phyloP scores from a whole-genome alignment of 2,797 vertebrate genomes.

The Antrozous pallidus region DNA sequence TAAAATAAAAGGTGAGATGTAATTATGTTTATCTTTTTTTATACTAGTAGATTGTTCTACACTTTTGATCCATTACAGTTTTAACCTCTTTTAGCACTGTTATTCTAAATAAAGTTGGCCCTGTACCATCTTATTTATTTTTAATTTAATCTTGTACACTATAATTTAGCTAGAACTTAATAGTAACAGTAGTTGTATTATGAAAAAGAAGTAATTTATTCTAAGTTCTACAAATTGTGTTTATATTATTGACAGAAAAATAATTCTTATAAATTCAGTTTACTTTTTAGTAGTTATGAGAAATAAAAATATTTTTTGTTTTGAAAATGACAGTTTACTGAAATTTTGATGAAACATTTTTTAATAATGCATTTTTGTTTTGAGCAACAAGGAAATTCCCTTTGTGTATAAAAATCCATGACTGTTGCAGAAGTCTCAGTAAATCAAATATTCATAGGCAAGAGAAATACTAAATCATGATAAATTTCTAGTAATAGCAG shows the following conservation, averaged over 20 bases:
- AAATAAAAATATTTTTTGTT: not conserved
- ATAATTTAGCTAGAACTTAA: not conserved
- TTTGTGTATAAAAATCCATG: not conserved
- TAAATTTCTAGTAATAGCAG: not conserved
- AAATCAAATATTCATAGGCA: not conserved
- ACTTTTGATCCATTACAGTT: too few species aligned
- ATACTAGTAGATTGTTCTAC: too few species aligned
- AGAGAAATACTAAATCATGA: not conserved
- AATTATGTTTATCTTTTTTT: too few species aligned
- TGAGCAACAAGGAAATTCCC: not conserved
- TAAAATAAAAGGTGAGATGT: too few species aligned
- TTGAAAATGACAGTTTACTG: not conserved
- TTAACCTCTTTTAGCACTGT: too few species aligned
- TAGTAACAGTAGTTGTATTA: not conserved
- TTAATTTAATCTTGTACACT: not conserved
- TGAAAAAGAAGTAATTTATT: slow-evolving; percentile 16
- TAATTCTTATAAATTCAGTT: not conserved
- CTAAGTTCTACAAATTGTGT: not conserved
- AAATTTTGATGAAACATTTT: not conserved
- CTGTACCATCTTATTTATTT: not conserved
- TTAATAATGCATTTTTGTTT: slow-evolving; percentile 10
- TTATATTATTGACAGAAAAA: not conserved
- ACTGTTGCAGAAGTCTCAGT: not conserved
- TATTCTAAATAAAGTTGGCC: not conserved
- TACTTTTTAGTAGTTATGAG: not conserved